Conservation (phyloP, 2,113 vertebrate species). For the Aplodontia rufa region DNA sequence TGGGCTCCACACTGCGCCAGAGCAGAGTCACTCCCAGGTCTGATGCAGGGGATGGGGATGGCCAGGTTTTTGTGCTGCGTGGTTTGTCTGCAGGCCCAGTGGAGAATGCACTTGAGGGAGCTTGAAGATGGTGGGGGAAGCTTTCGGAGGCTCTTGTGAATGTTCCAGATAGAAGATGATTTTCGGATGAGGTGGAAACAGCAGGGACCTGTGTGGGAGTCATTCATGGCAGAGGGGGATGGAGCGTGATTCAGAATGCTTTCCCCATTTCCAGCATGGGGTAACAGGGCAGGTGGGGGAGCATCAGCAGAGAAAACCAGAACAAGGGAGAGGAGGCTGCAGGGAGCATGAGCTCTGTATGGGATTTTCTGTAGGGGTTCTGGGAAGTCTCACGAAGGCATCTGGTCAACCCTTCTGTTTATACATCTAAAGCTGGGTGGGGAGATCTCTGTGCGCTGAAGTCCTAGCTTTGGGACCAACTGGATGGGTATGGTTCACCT, state of each 20-base stretch:
- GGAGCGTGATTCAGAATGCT: not conserved
- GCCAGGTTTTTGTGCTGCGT: not conserved
- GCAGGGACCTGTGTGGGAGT: not conserved
- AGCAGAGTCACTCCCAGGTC: rapidly evolving
- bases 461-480: not conserved
- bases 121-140: too few species aligned
- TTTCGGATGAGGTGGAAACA: too few species aligned
- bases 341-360: not conserved
- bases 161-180: not conserved
- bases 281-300: not conserved
- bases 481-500: not conserved
- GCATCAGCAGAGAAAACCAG: not conserved
- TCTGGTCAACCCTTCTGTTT: not conserved
- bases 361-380: not conserved
- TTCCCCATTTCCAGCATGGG: not conserved
- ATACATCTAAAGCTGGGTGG: not conserved
- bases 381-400: not conserved
- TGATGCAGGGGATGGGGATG: too few species aligned
- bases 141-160: not conserved
- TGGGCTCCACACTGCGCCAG: not conserved
- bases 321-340: not conserved
- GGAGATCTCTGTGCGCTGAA: not conserved
- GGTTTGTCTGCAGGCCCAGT: not conserved
- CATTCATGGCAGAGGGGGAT: not conserved
- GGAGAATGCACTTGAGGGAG: not conserved